These are phyloP conservation scores for Sapayoa aenigma DNA, from an alignment of 2,113 vertebrate species.

Conservation along the genomic window DNA sequence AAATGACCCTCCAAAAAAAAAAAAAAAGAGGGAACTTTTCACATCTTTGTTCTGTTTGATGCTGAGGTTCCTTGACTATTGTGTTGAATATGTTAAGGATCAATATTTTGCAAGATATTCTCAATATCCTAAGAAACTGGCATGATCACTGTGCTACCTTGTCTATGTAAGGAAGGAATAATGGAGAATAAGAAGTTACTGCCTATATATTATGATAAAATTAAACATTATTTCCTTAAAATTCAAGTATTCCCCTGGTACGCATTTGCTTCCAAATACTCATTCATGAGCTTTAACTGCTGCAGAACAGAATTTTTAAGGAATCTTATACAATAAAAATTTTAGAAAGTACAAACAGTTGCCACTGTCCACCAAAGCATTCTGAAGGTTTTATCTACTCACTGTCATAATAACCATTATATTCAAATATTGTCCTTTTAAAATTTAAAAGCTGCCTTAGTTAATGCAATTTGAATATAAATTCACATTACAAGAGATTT, in stretches of 20 bases:
- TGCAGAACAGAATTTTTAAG: neutral
- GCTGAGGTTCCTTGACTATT: neutral
- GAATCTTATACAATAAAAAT: neutral
- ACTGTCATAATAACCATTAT: neutral
- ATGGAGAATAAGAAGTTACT: neutral
- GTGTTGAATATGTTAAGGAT: neutral
- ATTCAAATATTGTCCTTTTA: neutral
- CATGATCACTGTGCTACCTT: neutral
- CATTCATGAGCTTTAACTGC: neutral
- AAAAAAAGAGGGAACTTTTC: neutral
- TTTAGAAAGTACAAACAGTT: neutral
- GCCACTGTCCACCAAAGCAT: neutral
- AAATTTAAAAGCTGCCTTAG: neutral
- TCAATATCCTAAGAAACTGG: neutral
- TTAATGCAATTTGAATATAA: neutral
- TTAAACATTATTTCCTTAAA: neutral
- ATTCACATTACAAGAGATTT: neutral
- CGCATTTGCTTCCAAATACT: neutral
- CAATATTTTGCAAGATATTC: neutral
- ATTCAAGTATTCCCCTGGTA: neutral
- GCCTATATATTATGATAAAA: neutral
- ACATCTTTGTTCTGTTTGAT: neutral
- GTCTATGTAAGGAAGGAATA: neutral
- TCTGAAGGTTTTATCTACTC: neutral
- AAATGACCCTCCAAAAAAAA: neutral